phyloP scores from a whole-genome alignment of 2,888 invertebrate genomes.

The Zeuzera pyrina region DNA sequence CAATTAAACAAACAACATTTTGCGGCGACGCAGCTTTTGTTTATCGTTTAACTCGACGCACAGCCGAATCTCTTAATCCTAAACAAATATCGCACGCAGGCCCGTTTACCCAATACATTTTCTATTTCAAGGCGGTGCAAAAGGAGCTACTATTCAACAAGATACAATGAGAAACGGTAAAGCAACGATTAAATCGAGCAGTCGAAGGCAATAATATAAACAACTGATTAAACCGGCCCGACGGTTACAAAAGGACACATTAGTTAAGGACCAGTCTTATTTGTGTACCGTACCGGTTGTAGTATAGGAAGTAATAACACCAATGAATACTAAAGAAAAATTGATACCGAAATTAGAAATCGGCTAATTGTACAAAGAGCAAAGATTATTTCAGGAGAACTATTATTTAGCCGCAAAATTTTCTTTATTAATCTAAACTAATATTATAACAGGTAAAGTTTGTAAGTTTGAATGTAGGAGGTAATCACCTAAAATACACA shows the following conservation, averaged over 20 bases:
- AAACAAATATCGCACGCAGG: constrained; percentile 53
- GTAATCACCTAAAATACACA: too few relatives aligned
- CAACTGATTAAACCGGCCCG: constrained; percentile 63
- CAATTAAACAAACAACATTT: constrained; percentile 65
- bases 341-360: constrained; percentile 40
- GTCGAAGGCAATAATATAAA: constrained; percentile 65
- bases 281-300: constrained; percentile 54
- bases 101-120: constrained; percentile 36
- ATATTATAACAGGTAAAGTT: too few relatives aligned
- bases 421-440: too few relatives aligned
- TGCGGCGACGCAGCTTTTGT: constrained; percentile 55
- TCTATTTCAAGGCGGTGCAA: constrained; percentile 30
- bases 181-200: constrained; percentile 60
- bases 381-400: too few relatives aligned
- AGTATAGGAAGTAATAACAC: constrained; percentile 58
- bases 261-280: constrained; percentile 51
- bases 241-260: constrained; percentile 68
- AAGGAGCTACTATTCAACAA: constrained; percentile 33
- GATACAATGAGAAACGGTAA: constrained; percentile 66
- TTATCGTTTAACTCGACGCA: constrained; percentile 55
- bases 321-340: constrained; percentile 29
- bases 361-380: too few relatives aligned
- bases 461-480: too few relatives aligned
- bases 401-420: too few relatives aligned
- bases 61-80: constrained; percentile 64